Evolutionary conservation across 2,113 vertebrate genomes (phyloP), one percentile per base, ranked within the genome.

Genomic region (Coptodon bakossiorum): DNA sequence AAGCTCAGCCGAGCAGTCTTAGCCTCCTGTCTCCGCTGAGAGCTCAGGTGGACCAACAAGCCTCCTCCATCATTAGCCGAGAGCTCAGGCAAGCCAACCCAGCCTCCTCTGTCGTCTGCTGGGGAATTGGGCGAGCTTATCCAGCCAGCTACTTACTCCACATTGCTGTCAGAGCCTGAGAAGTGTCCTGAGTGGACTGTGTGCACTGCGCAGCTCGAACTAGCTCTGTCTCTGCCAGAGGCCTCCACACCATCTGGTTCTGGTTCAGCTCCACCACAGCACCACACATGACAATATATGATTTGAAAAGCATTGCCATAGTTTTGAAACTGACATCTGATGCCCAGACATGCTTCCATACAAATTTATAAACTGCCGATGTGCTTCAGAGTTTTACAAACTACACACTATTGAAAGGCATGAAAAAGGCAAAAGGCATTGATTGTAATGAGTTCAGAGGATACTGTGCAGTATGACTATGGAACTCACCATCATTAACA

Each of bases 401-500:
- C 57, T 63, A 34, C 3, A 45, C 22, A 45, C 14, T 16, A 10
- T 1, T 1, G 14, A 45, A 45, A 73, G 36, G 4, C 19, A 5
- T n/a, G 31, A 10, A 52, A 52, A 53, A n/a, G 38, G 38, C 38
- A 40, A 40, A 40, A 40, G 9, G 22, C 66, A 71, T 13, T 27
- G 38, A 27, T 24, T 10, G 22, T 57, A 57, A 29, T 57, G 56
- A 16, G 52, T 54, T 54, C 19, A 8, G 31, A 38, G 34, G 31
- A n/a, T 71, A 16, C 66, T 43, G 43, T 24, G 14, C 34, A 80
- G 78, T 56, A 31, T 7, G 11, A 50, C 5, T 45, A 61, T 81
- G 45, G 45, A 34, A 84, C 95, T 96, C 88, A 97, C 96, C 96
- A 22, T 99, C 98, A 29, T 98, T 85, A 3, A 98, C 89, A 86